Evolutionary conservation across 2,888 invertebrate species (phyloP), one percentile per base, ranked within the genome.

Genomic region (Stegana nigrithorax): DNA sequence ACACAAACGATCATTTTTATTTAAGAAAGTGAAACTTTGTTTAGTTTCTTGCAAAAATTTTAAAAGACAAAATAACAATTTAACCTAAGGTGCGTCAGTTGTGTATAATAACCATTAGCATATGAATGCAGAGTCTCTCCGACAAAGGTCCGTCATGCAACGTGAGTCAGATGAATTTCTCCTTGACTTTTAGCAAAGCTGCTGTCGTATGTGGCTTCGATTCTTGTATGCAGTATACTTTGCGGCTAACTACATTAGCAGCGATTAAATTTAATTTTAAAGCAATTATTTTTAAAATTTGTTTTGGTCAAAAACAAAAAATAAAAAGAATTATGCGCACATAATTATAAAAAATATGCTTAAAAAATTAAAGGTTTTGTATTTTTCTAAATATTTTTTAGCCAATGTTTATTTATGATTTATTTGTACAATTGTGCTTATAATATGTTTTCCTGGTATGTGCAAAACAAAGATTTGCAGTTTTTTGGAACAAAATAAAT

Each of bases 1-100:
- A 21, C n/a, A 47, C 12, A 47, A 47, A n/a, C 25, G 7, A 17
- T 27, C 14, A 27, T 51, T 51, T 51, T 7, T 7, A 25, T 21
- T 23, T 51, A 29, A 7, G 51, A 51, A 51, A 51, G 51, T 51
- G 51, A 51, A 51, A 51, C 51, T 51, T 29, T 29, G 10, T 8
- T 50, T 14, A 51, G n/a, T 12, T 47, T 47, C 23, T 23, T 12
- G 25, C 25, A n/a, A 39, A 39, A 39, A 1, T 39, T 39, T 39
- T n/a, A 10, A n/a, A 39, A 39, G 17, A 39, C 14, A 39, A 8
- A 39, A 39, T 14, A 8, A 10, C 10, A 44, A 21, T 10, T 45
- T 21, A 17, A 45, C 21, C 8, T 2, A 19, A 17, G 6, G 1
- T 21, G 7, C 21, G 19, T 21, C 5, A 45, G 4, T 6, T 2